Conservation (phyloP, 2,888 invertebrate genomes). For the Flexamia atlantica region DNA sequence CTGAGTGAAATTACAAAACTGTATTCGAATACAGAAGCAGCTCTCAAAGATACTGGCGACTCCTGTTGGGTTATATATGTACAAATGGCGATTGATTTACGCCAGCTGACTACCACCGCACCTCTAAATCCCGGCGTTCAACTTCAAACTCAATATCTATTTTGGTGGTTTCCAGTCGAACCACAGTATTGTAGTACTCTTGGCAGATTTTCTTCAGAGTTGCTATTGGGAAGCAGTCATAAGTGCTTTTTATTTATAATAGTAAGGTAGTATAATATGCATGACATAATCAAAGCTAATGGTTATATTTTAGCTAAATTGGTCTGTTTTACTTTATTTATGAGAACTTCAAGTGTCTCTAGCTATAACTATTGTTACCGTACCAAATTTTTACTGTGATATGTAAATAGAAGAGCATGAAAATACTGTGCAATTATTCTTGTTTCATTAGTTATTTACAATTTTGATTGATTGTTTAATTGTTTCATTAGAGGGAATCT, state of each 20-base stretch:
- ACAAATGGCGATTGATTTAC: neutral
- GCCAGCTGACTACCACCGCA: slow-evolving; percentile 73
- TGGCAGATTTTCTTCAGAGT: slow-evolving; percentile 84
- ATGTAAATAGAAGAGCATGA: too few relatives aligned
- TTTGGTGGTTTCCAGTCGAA: slow-evolving; percentile 92
- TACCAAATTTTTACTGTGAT: too few relatives aligned
- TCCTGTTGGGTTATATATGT: slow-evolving; percentile 16
- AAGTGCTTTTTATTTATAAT: slow-evolving; percentile 70
- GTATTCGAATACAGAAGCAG: slow-evolving; percentile 12
- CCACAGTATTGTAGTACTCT: slow-evolving; percentile 91
- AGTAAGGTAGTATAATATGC: neutral
- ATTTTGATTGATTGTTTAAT: too few relatives aligned
- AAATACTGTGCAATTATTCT: too few relatives aligned
- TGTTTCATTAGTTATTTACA: too few relatives aligned
- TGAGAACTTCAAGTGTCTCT: too few relatives aligned
- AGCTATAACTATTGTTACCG: too few relatives aligned
- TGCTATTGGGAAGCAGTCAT: slow-evolving; percentile 77
- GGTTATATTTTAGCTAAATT: too few relatives aligned
- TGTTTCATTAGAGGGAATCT: too few relatives aligned
- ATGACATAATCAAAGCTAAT: slow-evolving; percentile 12
- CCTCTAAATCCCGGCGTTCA: slow-evolving; percentile 97
- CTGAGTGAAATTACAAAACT: slow-evolving; percentile 49
- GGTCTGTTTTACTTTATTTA: too few relatives aligned
- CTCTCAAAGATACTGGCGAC: slow-evolving; percentile 40
- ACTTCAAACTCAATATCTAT: slow-evolving; percentile 99